Base-by-base conservation (phyloP, 2,113 vertebrate genomes). In the Procapra przewalskii region DNA sequence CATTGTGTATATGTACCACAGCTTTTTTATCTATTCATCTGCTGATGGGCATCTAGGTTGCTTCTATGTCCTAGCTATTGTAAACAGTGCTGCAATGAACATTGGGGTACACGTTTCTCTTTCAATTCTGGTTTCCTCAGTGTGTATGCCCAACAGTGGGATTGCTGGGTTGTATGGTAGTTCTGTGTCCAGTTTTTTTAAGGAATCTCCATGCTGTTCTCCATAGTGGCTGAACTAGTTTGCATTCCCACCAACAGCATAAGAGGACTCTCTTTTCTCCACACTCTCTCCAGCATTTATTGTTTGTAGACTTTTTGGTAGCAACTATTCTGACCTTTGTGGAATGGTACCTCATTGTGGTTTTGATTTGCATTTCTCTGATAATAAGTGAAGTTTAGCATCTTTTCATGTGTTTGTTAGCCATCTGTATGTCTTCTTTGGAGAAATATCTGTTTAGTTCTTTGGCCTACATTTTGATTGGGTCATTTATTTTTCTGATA, bases 311-410 rank as follows among this genome's bases (percentile, higher is more conserved):
- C 67, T 3, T 23, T 67, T 71, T 71, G 67, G 23, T 36, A 71
- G 19, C 19, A 71, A 23, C 67, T 11, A 23, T 71, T 71, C 67
- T 67, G 33, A 36, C n/a, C 0, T 1, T 10, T 0, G 0, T 36
- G 67, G 19, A 4, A 71, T 71, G n/a, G 64, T 36, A 71, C n/a
- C 19, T 36, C 19, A 71, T 0, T 71, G 64, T 36, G n/a, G 19
- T 19, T 71, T 71, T 71, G 64, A 36, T 36, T 12, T 36, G n/a
- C n/a, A 71, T 71, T 71, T 36, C 64, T 71, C 64, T 71, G 64
- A 36, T 71, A 23, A 36, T 23, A 10, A 40, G 67, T 11, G 0
- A 71, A 12, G n/a, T 40, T 40, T n/a, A 71, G 2, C n/a, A 71
- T 71, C 19, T 71, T 71, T 71, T 71, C 67, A 12, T 36, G n/a